These are phyloP conservation scores for Cryptotermes secundus DNA, from an alignment of 1,140 invertebrate genomes.

Conservation along the genomic window DNA sequence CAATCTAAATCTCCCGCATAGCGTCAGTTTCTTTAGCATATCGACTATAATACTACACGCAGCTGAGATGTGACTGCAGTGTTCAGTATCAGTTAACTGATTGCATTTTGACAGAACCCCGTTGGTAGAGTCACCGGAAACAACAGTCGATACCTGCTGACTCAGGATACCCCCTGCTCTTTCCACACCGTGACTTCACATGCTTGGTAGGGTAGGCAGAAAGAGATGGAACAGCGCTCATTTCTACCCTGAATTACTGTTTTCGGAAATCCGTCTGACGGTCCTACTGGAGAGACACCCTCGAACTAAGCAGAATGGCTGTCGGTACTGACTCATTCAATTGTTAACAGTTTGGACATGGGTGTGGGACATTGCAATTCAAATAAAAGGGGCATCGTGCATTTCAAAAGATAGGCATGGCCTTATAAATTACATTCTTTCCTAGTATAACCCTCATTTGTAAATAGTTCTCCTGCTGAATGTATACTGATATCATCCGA, in stretches of 20 bases:
- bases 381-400: background rate
- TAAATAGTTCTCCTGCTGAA: background rate
- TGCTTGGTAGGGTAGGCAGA: background rate
- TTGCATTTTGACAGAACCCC: background rate
- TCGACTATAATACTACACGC: background rate
- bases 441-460: background rate
- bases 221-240: background rate
- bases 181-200: background rate
- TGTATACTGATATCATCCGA: background rate
- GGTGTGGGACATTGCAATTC: background rate
- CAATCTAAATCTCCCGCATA: too few species aligned
- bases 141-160: conserved; percentile 2
- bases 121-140: background rate
- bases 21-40: too few species aligned
- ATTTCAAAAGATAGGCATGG: background rate
- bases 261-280: background rate
- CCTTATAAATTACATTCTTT: background rate
- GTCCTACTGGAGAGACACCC: background rate
- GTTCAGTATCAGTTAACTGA: background rate
- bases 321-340: background rate
- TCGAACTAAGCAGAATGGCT: background rate
- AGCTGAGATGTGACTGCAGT: background rate
- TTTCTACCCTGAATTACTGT: background rate
- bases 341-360: background rate
- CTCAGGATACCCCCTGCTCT: background rate